Conservation (phyloP, 2,113 vertebrate genomes). For the Odocoileus hemionus region DNA sequence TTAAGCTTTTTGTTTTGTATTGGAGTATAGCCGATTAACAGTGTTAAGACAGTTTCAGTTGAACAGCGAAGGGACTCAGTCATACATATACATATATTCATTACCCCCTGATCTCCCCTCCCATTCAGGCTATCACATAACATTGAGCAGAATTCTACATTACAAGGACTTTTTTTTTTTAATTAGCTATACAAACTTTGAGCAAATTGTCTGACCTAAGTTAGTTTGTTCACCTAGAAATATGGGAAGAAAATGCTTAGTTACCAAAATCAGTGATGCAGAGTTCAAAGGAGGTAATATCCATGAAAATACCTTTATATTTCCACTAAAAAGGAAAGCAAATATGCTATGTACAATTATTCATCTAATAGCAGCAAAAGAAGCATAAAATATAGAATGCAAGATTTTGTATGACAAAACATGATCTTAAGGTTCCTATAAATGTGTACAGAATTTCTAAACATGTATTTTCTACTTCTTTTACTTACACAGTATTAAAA, state of each 20-base stretch:
- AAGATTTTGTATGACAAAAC: not conserved
- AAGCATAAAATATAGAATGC: not conserved
- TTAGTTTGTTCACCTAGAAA: not conserved
- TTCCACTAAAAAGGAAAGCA: not conserved
- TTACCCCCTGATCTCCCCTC: not conserved
- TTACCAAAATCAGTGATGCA: not conserved
- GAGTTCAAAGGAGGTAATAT: not conserved
- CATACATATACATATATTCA: not conserved
- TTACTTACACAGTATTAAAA: not conserved
- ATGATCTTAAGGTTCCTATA: not conserved
- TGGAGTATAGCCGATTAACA: not conserved
- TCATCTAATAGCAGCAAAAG: not conserved
- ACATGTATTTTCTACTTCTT: not conserved
- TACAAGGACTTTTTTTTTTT: not conserved
- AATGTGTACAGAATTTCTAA: not conserved
- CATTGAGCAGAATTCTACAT: fast-evolving
- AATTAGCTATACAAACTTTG: not conserved
- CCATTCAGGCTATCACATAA: not conserved
- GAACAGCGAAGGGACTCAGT: not conserved
- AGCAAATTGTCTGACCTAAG: not conserved
- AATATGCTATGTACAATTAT: not conserved
- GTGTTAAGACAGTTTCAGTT: not conserved
- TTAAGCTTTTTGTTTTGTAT: not conserved
- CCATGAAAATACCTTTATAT: not conserved
- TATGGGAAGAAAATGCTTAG: not conserved